Evolutionary conservation across 2,113 vertebrate genomes (phyloP).

Genomic region (Sander lucioperca): DNA sequence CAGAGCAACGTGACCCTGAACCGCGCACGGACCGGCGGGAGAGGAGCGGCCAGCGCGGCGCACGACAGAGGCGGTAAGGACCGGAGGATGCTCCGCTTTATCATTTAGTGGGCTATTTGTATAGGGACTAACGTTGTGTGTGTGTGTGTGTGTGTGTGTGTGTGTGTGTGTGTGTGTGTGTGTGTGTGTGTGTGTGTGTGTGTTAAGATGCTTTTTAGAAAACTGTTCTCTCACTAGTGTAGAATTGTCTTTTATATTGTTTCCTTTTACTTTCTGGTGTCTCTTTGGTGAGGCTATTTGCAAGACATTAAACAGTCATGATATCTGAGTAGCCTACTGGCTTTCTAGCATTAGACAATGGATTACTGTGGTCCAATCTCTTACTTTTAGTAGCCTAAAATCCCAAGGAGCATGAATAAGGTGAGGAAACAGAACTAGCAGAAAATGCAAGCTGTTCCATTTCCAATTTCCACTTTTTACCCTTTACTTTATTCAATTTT

Average conservation of each 20-base stretch:
- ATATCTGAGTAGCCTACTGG: background rate
- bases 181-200: background rate
- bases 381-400: background rate
- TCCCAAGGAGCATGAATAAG: background rate
- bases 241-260: background rate
- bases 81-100: conserved; percentile 17
- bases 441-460: background rate
- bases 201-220: background rate
- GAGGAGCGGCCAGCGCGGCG: conserved; percentile 80
- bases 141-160: conserved; percentile 1
- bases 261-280: background rate
- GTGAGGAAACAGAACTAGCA: background rate
- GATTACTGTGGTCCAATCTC: background rate
- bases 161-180: background rate
- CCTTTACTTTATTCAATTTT: background rate
- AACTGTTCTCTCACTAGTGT: background rate
- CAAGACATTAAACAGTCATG: background rate
- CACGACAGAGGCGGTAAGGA: conserved; percentile 88
- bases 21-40: conserved; percentile 91
- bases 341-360: background rate
- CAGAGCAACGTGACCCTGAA: conserved; percentile 91
- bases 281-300: background rate
- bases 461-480: background rate
- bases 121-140: background rate
- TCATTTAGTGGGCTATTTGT: background rate